Percentiles rank a stretch among this genome's conserved stretches.
phyloP scores from a whole-genome alignment of 2,113 vertebrate genomes.

The Oxyura jamaicensis region DNA sequence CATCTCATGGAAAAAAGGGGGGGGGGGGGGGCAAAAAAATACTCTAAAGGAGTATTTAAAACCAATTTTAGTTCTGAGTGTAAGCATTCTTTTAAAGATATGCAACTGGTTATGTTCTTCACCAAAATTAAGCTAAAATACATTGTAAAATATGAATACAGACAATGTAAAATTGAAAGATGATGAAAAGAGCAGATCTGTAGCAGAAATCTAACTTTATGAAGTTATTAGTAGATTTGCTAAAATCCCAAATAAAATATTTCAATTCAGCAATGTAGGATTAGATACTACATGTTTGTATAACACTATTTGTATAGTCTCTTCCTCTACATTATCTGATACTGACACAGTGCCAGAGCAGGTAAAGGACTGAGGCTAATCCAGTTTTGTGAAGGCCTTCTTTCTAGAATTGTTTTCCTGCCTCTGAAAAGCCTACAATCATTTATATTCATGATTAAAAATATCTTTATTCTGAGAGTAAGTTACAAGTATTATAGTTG shows the following conservation, averaged over 20 bases:
- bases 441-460: not conserved
- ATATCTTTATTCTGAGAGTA: not conserved
- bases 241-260: not conserved
- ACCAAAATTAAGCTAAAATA: not conserved
- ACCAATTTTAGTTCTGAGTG: not conserved
- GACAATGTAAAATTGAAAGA: not conserved
- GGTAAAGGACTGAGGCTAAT: not conserved
- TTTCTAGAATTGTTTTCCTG: not conserved
- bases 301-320: not conserved
- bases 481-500: not conserved
- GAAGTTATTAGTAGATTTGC: not conserved
- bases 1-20: not conserved
- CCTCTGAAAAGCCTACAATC: not conserved
- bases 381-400: not conserved
- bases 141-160: not conserved
- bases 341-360: accelerated
- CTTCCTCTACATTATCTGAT: not conserved
- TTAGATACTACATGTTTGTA: not conserved
- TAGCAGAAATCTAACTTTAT: not conserved
- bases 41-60: not conserved
- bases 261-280: not conserved
- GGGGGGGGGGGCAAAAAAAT: too few species aligned
- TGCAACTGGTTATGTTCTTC: not conserved
- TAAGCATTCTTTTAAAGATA: not conserved
- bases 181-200: not conserved